Conservation (phyloP, 2,113 vertebrate genomes). For the Ictalurus punctatus region DNA sequence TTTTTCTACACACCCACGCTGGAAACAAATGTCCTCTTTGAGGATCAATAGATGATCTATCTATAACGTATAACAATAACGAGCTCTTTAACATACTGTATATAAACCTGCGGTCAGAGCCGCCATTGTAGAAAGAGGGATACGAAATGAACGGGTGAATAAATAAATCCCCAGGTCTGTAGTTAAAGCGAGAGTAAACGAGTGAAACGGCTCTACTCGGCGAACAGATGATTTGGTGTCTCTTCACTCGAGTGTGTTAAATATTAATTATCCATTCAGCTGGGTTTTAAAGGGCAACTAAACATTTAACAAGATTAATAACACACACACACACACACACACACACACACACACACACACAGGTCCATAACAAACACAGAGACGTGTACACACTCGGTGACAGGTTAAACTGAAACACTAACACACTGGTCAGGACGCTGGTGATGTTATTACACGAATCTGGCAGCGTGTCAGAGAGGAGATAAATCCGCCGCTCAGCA, state of each 20-base stretch:
- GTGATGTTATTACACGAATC: neutral
- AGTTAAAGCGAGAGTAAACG: neutral
- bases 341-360: neutral
- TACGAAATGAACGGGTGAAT: neutral
- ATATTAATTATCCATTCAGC: neutral
- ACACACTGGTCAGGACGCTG: slow-evolving; percentile 5
- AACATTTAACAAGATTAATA: neutral
- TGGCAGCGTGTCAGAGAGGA: neutral
- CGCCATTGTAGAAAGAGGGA: neutral
- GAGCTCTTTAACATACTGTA: too few relatives aligned
- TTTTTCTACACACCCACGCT: too few relatives aligned
- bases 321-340: neutral
- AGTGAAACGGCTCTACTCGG: slow-evolving; percentile 4
- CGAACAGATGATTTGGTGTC: slow-evolving; percentile 6
- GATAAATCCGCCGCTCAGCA: neutral
- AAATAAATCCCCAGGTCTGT: neutral
- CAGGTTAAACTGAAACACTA: neutral
- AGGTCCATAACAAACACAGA: neutral
- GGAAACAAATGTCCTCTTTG: too few relatives aligned
- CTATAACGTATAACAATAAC: too few relatives aligned
- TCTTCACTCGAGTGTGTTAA: neutral
- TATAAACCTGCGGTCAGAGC: neutral
- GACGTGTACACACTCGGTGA: neutral
- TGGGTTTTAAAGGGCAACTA: neutral
- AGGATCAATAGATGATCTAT: too few relatives aligned